Conservation (phyloP, 2,797 vertebrate genomes). For the Acridotheres tristis region DNA sequence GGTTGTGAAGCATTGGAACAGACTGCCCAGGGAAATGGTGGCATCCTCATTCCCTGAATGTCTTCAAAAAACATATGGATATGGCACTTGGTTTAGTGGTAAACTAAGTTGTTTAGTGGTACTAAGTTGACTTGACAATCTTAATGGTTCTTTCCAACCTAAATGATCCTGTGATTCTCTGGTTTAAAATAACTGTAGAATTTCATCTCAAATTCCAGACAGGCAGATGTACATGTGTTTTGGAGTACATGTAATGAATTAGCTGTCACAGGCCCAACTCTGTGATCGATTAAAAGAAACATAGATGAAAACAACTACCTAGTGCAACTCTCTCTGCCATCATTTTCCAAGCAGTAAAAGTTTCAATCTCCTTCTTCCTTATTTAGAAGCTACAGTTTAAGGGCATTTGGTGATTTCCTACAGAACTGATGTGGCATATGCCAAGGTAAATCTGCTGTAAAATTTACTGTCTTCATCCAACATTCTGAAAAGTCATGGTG, state of each 20-base stretch:
- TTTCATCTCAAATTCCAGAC: background rate
- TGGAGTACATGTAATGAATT: background rate
- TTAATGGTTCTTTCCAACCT: background rate
- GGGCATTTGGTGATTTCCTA: background rate
- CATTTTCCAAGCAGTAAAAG: background rate
- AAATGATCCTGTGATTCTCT: background rate
- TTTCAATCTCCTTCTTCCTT: background rate
- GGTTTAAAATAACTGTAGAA: background rate
- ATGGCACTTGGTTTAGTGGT: background rate
- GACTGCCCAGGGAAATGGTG: background rate
- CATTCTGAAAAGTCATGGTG: background rate
- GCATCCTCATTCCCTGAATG: background rate
- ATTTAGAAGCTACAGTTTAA: background rate
- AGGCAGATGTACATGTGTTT: background rate
- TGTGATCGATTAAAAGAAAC: background rate
- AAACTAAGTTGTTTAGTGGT: too few relatives aligned
- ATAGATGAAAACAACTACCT: background rate
- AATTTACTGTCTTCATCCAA: background rate
- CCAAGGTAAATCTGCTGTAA: background rate
- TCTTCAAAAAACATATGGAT: background rate
- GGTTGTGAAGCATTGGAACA: background rate
- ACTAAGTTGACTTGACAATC: background rate
- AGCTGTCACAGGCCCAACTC: background rate
- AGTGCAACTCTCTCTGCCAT: background rate
- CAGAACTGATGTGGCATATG: background rate